A percentile compares a stretch with the other conserved stretches of the same genome.
These are phyloP conservation scores for Ophraella communa DNA, from an alignment of 2,888 invertebrate genomes.

Conservation along the genomic window DNA sequence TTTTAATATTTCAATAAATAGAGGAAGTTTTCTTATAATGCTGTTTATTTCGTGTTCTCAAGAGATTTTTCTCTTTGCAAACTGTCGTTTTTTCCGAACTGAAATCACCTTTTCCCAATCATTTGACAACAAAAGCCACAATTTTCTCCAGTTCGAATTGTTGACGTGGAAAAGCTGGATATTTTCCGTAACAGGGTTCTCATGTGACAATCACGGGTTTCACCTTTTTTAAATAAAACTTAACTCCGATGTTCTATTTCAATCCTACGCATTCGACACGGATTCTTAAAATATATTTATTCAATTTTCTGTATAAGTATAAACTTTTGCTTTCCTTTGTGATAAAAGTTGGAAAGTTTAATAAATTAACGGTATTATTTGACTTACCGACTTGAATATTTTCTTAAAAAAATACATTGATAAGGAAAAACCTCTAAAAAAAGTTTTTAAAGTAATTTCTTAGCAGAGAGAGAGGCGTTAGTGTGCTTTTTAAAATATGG, in stretches of 20 bases:
- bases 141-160: not conserved
- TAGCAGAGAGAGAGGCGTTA: not conserved
- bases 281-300: too few species aligned
- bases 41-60: too few species aligned
- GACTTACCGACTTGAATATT: not conserved
- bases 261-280: too few species aligned
- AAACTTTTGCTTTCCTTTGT: too few species aligned
- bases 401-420: not conserved
- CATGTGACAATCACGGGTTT: not conserved
- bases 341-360: too few species aligned
- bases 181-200: not conserved
- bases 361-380: too few species aligned
- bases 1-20: too few species aligned
- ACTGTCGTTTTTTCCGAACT: not conserved
- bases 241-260: not conserved
- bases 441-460: not conserved
- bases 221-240: not conserved
- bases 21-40: too few species aligned
- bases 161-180: not conserved
- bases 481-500: slow-evolving; percentile 14
- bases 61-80: too few species aligned
- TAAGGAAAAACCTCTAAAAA: not conserved
- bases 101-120: not conserved
- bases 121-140: not conserved
- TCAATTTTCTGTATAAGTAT: too few species aligned